phyloP scores from a whole-genome alignment of 2,888 invertebrate species.

The Sarcophaga subvicina region DNA sequence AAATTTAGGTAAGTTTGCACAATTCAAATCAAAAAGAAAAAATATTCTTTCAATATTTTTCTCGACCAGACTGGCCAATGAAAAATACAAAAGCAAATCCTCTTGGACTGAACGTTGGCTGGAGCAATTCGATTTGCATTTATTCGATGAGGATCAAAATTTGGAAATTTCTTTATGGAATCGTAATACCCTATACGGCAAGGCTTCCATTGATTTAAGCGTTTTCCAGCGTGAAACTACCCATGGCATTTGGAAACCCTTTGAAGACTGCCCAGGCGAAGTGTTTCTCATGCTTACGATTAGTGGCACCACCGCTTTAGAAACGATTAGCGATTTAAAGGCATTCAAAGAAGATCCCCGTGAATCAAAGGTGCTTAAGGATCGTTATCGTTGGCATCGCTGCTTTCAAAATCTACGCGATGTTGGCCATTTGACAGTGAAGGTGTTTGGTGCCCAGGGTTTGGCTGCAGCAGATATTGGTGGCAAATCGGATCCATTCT shows the following conservation, averaged over 20 bases:
- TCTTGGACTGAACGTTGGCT: slow-evolving; percentile 95
- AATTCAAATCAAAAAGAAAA: background rate
- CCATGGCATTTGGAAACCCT: slow-evolving; percentile 92
- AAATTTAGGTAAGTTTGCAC: slow-evolving; percentile 91
- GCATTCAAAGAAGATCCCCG: slow-evolving; percentile 91
- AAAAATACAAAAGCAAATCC: slow-evolving; percentile 98
- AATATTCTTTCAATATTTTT: no score
- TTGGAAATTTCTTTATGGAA: slow-evolving; percentile 95
- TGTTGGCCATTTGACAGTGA: slow-evolving; percentile 96
- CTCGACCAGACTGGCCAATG: slow-evolving; percentile 91
- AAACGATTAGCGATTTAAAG: slow-evolving; percentile 95
- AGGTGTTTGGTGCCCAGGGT: slow-evolving; percentile 93
- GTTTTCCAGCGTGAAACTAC: slow-evolving; percentile 94
- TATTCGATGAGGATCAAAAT: slow-evolving; percentile 96
- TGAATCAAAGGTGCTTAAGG: slow-evolving; percentile 85
- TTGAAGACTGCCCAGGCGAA: slow-evolving; percentile 94
- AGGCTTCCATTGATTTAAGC: slow-evolving; percentile 92
- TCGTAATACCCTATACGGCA: slow-evolving; percentile 82
- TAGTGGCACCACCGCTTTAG: slow-evolving; percentile 96
- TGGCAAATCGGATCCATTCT: slow-evolving; percentile 99
- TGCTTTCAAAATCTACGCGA: slow-evolving; percentile 90
- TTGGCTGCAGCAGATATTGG: slow-evolving; percentile 97
- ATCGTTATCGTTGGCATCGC: slow-evolving; percentile 84
- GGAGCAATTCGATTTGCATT: slow-evolving; percentile 98
- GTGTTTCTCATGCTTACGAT: slow-evolving; percentile 95